Evolutionary conservation across 2,113 vertebrate species (phyloP), one percentile per base, ranked within the genome.

Genomic region (Chionomys nivalis): DNA sequence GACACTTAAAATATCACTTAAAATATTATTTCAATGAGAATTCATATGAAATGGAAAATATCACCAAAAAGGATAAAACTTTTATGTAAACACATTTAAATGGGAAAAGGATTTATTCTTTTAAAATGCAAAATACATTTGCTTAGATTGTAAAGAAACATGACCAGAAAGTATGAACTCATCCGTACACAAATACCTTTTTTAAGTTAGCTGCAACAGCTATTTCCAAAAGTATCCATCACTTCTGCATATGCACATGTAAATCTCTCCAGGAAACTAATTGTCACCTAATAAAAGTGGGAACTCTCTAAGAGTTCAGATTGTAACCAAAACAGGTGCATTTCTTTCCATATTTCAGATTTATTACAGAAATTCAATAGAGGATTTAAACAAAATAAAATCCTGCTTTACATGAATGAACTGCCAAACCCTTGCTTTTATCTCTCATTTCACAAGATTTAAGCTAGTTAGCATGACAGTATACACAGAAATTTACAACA

Each of bases 401-500:
- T 91, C 47, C 72, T 95, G 78, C 79, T 97, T 87, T 96, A 93
- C 1, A 31, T 89, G 94, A 95, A 79, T 96, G 98, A 97, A 97
- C 47, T n/a, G 97, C 52, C 70, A 97, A 94, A 0, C 4, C 0
- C 82, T 83, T 82, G 33, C 24, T 93, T 96, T 33, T 78, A 33
- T 55, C 61, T 79, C 82, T 28, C 90, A 92, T 68, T 89, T 87
- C 44, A 83, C 55, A 93, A 95, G 44, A 68, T 58, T 31, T 88
- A 85, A 90, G 79, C 44, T 33, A 94, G 52, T 1, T 7, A 24
- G 19, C 0, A 0, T 77, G 72, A 47, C 4, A 87, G 49, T 81
- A 1, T 39, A 42, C 16, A 90, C 85, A 95, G 72, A 91, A 83
- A 90, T 86, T 75, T 96, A 61, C 42, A 33, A 91, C 24, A 81